Evolutionary conservation across 2,888 invertebrate species (phyloP), one percentile per base, ranked within the genome.

Genomic region (Xylocampa areola): DNA sequence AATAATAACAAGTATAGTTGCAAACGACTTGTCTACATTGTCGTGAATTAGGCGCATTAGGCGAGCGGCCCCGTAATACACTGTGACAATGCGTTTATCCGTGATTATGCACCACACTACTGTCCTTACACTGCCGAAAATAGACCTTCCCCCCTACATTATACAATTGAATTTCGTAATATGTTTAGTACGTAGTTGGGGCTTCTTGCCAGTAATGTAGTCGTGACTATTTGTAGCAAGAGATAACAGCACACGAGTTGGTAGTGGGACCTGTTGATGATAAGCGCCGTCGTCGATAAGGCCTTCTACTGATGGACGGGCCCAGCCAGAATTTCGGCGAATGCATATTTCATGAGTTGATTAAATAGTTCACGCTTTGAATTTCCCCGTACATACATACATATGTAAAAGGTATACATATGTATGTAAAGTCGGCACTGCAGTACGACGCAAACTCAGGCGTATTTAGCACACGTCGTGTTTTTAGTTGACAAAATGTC

Each of bases 321-420:
- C 86, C 81, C 82, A 85, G 85, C 83, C 88, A 81, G 90, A 91
- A 92, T 91, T 92, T 92, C 88, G 92, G 92, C 86, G 85, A 92
- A 92, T 92, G 91, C 90, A 92, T 92, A 91, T 91, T 92, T 90
- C 92, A 92, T 92, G 92, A 92, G 88, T 90, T 91, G 92, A 92
- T 92, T 92, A 92, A 93, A 93, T 93, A 93, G 91, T 92, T 93
- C 87, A 86, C 89, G 88, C 89, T 90, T 86, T 87, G 86, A 84
- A 90, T 87, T 88, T 84, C 80, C 79, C 74, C 76, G 76, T 73
- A 75, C 68, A 79, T 78, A 75, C 68, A 79, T 78, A 79, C 80
- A 81, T 80, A 81, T 80, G 76, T 79, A 76, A 55, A 58, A 63
- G 67, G 49, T 64, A 64, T 73, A 80, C 75, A 81, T 84, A 81